Evolutionary conservation across 2,797 vertebrate species (phyloP).

Genomic region (Vultur gryphus): DNA sequence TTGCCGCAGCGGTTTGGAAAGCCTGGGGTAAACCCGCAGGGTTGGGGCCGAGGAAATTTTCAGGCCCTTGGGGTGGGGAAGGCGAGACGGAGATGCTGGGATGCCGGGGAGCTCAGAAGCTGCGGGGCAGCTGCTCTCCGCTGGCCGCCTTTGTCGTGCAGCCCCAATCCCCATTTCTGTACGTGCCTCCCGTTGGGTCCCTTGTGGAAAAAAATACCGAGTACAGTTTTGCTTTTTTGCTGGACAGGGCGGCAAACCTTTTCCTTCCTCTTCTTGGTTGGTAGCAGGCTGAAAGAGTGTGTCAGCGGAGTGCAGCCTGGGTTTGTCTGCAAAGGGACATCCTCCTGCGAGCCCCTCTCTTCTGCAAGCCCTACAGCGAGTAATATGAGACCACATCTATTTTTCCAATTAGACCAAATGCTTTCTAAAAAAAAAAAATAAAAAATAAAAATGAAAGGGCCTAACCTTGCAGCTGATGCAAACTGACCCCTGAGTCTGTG

Average conservation of each 20-base stretch:
- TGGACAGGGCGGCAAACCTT: not conserved
- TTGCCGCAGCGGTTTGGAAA: not conserved
- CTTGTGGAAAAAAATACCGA: not conserved
- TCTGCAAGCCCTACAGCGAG: not conserved
- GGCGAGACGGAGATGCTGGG: not conserved
- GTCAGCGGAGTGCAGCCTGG: not conserved
- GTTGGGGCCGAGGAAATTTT: not conserved
- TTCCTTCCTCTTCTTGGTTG: not conserved
- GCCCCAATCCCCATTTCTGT: not conserved
- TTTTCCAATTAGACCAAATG: not conserved
- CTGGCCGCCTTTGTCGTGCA: no score
- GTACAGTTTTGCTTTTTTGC: not conserved
- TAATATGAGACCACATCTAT: rapidly evolving
- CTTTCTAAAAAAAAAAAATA: not conserved
- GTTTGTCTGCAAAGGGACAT: not conserved
- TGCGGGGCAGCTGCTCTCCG: not conserved
- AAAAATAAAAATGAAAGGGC: not conserved
- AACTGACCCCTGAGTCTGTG: not conserved
- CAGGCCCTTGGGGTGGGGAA: not conserved
- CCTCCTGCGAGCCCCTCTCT: not conserved
- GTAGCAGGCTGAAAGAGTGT: not conserved
- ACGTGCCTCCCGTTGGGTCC: not conserved
- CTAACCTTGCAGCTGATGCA: not conserved
- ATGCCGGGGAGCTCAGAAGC: not conserved
- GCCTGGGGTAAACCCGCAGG: not conserved